Base-by-base conservation (phyloP, 2,888 invertebrate genomes). In the Microchrysa polita region DNA sequence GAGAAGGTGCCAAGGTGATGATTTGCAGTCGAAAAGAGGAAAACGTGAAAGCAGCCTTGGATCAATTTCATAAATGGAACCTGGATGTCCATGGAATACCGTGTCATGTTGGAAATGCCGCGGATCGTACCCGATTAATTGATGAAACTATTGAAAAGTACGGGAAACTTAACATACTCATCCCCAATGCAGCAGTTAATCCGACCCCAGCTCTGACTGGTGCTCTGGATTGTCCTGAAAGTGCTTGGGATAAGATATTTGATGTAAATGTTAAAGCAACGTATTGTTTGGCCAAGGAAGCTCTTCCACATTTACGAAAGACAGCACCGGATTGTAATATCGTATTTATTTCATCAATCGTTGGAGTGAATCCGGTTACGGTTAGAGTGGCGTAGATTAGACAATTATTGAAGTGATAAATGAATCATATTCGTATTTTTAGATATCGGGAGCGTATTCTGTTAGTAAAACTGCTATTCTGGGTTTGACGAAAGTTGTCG, bases 381-480 rank as follows among this genome's bases (percentile, higher is more conserved):
- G 94, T 93, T 86, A 86, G 85, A 1, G 7, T n/a, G n/a, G 27
- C 18, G 12, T 16, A 42, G 27, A 14, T 14, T 16, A 42, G 16
- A 20, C 7, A 34, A 7, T 5, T 34, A 5, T 2, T 34, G 27
- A 34, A 34, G 7, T 44, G 5, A 9, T 20, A 60, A n/a, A 27
- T 34, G 55, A 5, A 20, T 10, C 5, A 10, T 1, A 14, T 20
- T 9, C 23, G 59, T 48, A n/a, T 48, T 77, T 75, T n/a, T 61
- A 96, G 93, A 83, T 93, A 16, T 84, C 97, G 76, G 96, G 96
- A 14, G 90, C 94, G 1, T 98, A 98, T 84, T 93, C 95, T 52
- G 92, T 98, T 0, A 96, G 95, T 83, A 98, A 98, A 87, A 97
- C 97, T 2, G 92, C 97, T 5, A 85, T 98, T 65, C 84, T 98